Evolutionary conservation across 1,140 invertebrate genomes (phyloP).

Genomic region (Alviniconcha marisindica): DNA sequence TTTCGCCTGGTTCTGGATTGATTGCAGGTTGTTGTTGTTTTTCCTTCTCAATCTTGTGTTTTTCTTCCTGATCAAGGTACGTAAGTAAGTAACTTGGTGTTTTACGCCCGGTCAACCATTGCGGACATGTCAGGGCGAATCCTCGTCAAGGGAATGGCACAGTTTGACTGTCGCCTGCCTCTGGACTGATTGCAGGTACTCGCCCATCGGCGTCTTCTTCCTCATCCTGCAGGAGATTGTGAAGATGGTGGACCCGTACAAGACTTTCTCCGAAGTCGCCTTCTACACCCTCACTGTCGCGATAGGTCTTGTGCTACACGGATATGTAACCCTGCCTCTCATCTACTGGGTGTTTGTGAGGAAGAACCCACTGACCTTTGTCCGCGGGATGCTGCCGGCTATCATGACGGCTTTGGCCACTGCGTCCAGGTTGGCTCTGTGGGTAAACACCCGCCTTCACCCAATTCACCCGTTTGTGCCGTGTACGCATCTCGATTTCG

Average conservation of each 20-base stretch:
- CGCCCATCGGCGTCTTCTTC: constrained; percentile 93
- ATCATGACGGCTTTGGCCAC: constrained; percentile 72
- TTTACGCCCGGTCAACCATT: too few relatives aligned
- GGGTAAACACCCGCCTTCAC: neutral
- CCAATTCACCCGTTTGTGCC: too few relatives aligned
- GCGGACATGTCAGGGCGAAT: too few relatives aligned
- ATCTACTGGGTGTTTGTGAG: constrained; percentile 66
- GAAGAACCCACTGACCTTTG: constrained; percentile 62
- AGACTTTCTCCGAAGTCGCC: constrained; percentile 58
- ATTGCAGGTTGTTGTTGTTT: too few relatives aligned
- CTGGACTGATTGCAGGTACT: constrained; percentile 87
- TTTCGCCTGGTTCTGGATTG: too few relatives aligned
- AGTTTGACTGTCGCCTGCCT: too few relatives aligned
- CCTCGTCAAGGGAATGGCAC: too few relatives aligned
- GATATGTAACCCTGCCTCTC: constrained; percentile 64
- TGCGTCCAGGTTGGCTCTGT: constrained; percentile 66
- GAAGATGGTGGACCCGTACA: constrained; percentile 83
- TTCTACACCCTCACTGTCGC: constrained; percentile 71
- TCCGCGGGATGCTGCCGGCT: constrained; percentile 63
- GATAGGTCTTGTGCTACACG: constrained; percentile 65
- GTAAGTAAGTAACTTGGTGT: too few relatives aligned
- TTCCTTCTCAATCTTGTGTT: too few relatives aligned
- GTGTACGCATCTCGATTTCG: too few relatives aligned
- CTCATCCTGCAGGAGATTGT: constrained; percentile 91
- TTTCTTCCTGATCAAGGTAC: too few relatives aligned